phyloP scores from a whole-genome alignment of 2,797 vertebrate genomes.

The Pangasius djambal region DNA sequence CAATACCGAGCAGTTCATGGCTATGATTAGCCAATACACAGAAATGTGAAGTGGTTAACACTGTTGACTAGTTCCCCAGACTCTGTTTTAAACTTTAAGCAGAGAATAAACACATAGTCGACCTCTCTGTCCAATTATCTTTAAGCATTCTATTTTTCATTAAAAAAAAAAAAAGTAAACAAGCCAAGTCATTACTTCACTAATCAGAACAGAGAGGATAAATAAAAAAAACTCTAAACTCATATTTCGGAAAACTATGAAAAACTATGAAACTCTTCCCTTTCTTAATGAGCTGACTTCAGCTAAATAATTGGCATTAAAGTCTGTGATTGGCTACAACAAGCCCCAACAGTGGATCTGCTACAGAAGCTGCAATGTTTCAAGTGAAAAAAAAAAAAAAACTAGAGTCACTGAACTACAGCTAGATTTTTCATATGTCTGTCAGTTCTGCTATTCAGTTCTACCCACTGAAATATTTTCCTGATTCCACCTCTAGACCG shows the following conservation, averaged over 20 bases:
- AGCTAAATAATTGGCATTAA: neutral
- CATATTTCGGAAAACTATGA: neutral
- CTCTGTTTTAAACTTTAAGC: neutral
- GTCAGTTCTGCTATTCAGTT: neutral
- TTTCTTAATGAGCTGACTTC: neutral
- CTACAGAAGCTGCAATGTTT: neutral
- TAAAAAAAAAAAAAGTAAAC: neutral
- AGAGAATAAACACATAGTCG: neutral
- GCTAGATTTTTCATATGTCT: neutral
- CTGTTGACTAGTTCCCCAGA: neutral
- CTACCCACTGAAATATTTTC: neutral
- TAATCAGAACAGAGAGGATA: neutral
- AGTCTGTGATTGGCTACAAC: neutral
- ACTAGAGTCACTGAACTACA: neutral
- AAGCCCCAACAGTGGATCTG: neutral
- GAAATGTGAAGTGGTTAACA: neutral
- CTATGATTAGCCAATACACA: neutral
- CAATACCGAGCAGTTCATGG: neutral
- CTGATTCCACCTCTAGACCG: neutral
- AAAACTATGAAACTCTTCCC: neutral
- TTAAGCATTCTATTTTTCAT: neutral
- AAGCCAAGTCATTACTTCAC: neutral
- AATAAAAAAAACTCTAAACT: neutral
- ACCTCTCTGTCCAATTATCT: neutral
- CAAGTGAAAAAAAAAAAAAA: neutral